Conservation (phyloP, 92 coral and sea anemone genomes). For the Palythoa grandis region DNA sequence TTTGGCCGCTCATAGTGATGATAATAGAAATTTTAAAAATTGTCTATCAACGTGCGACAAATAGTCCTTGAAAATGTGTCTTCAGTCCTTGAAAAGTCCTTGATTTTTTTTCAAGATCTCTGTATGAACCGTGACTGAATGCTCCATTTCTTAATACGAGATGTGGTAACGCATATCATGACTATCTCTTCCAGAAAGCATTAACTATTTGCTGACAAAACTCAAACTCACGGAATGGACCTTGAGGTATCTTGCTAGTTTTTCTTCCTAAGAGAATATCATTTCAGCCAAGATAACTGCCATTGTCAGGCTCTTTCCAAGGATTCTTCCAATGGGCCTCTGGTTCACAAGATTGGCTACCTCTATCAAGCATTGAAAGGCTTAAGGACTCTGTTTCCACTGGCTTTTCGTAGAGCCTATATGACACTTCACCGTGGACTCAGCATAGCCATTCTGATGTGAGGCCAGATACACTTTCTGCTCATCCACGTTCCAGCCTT, state of each 20-base stretch:
- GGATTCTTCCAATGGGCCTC: conserved; percentile 63
- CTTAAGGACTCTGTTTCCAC: conserved; percentile 52
- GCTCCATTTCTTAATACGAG: conserved; percentile 53
- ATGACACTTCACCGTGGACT: conserved; percentile 45
- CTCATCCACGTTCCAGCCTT: not conserved
- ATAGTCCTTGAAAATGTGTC: no score
- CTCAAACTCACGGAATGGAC: conserved; percentile 60
- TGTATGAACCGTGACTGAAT: conserved; percentile 25
- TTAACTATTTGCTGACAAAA: conserved; percentile 59
- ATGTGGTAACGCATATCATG: conserved; percentile 62
- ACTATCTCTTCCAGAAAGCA: conserved; percentile 59
- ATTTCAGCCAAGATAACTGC: conserved; percentile 62
- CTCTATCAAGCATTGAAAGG: conserved; percentile 62
- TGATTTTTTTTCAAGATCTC: no score
- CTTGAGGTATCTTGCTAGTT: conserved; percentile 57
- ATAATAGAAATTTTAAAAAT: no score
- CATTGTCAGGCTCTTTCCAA: conserved; percentile 64
- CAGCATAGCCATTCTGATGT: conserved; percentile 19
- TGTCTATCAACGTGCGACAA: no score
- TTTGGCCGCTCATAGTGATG: no score
- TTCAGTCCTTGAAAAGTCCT: no score
- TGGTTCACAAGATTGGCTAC: conserved; percentile 61
- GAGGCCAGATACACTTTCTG: not conserved
- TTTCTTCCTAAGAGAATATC: conserved; percentile 62
- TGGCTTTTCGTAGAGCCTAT: conserved; percentile 58